Base-by-base conservation (phyloP, 2,797 vertebrate species). In the Catamblyrhynchus diadema region DNA sequence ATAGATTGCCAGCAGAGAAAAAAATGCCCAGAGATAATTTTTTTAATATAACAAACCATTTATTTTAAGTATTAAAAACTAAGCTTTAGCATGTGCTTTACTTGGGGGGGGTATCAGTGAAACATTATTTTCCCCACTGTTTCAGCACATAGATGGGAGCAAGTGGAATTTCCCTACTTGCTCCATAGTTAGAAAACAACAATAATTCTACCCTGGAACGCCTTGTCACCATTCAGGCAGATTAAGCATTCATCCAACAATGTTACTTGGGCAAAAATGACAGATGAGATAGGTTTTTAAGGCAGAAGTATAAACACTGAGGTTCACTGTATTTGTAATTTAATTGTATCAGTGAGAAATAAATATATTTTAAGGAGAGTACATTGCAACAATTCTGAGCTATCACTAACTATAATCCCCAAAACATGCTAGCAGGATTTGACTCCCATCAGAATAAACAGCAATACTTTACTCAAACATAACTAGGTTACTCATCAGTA, bases 401-500 rank as follows among this genome's bases (percentile, higher is more conserved):
- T 64, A 60, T 45, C 32, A 14, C 59, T 81, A 94, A 94, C 32
- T 60, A 24, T 24, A 79, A 77, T 61, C 65, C 78, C 62, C 88
- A 90, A 93, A 96, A 91, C 80, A 88, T 5, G 41, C 53, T 37
- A 66, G 44, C n/a, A 90, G 75, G 90, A 90, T 93, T 92, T 94
- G 79, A 79, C 73, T 84, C 59, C 25, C 39, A 48, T 25, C 51
- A 91, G 62, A 94, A 79, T 44, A 78, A 90, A 93, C 10, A 77
- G 70, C 37, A 61, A 53, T 28, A 78, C 48, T 89, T 96, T 60
- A 84, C 64, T 94, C 73, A 96, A 96, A 88, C 42, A 77, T 14
- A 96, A 96, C 45, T 42, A 96, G 78, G 84, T 70, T 92, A 97
- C 86, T 93, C 61, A 88, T 94, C 93, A 75, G 88, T 88, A 96